A percentile compares a stretch with the other conserved stretches of the same genome.
Evolutionary conservation across 1,140 invertebrate genomes (phyloP).

Genomic region (Gonatopus flavifemur): DNA sequence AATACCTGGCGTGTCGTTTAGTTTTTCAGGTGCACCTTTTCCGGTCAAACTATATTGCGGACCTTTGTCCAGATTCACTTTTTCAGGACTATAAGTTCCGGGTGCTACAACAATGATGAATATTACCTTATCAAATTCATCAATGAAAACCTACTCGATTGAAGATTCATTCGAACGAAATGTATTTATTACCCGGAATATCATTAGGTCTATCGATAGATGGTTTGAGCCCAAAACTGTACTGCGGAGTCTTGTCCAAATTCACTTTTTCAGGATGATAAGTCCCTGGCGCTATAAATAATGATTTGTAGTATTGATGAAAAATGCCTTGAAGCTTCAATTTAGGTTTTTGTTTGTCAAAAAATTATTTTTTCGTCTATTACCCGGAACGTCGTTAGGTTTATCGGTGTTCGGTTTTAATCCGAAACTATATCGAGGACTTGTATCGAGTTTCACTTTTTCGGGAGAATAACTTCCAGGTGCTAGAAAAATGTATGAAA

Average conservation of each 20-base stretch:
- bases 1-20: conserved; percentile 28
- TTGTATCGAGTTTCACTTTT: conserved; percentile 23
- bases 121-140: too few species aligned
- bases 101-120: conserved; percentile 27
- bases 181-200: conserved; percentile 49
- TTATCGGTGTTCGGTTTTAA: conserved; percentile 31
- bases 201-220: conserved; percentile 55
- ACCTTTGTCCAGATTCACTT: conserved; percentile 22
- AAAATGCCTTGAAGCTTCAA: conserved; percentile 57
- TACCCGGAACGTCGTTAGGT: conserved; percentile 28
- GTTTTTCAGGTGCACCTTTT: conserved; percentile 33
- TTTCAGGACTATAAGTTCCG: conserved; percentile 33
- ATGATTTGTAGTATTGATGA: conserved; percentile 3
- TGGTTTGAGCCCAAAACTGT: conserved; percentile 61
- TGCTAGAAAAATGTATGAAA: conserved; percentile 17
- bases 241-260: conserved; percentile 62
- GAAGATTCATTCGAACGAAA: too few species aligned
- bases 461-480: conserved; percentile 34
- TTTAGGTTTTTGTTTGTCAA: too few species aligned
- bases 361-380: conserved; percentile 2
- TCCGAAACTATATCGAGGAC: conserved; percentile 31
- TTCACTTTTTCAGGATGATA: conserved; percentile 48
- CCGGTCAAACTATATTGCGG: conserved; percentile 31
- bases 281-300: conserved; percentile 28
- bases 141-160: too few species aligned